Conservation (phyloP, 2,113 vertebrate species). For the Neogobius melanostomus region DNA sequence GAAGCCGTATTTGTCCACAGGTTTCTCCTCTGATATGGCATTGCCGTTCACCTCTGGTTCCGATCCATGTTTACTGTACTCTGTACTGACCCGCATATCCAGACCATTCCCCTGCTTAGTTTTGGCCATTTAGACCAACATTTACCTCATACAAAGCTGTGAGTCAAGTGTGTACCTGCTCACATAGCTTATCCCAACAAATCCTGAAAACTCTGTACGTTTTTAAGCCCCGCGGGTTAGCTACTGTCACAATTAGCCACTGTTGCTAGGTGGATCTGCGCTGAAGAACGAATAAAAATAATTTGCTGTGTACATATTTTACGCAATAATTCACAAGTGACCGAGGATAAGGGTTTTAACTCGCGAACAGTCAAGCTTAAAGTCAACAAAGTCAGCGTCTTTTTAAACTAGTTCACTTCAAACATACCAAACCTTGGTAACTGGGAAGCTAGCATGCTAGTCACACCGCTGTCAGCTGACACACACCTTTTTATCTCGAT, state of each 20-base stretch:
- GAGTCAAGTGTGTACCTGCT: not conserved
- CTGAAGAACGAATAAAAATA: constrained; percentile 12
- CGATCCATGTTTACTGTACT: constrained; percentile 71
- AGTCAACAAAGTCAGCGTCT: not conserved
- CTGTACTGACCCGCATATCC: constrained; percentile 68
- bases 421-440: not conserved
- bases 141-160: constrained; percentile 21
- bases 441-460: constrained; percentile 41
- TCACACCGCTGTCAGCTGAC: constrained; percentile 65
- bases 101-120: constrained; percentile 72
- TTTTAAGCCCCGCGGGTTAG: constrained; percentile 19
- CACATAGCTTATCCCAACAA: not conserved
- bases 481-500: constrained; percentile 18
- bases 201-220: constrained; percentile 1
- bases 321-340: not conserved
- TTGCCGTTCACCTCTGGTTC: constrained; percentile 79
- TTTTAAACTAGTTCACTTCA: not conserved
- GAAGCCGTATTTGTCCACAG: constrained; percentile 92
- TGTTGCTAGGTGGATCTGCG: constrained; percentile 18
- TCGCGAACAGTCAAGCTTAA: not conserved
- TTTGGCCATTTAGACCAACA: constrained; percentile 67
- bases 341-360: not conserved
- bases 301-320: not conserved
- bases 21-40: constrained; percentile 67
- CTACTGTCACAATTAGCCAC: constrained; percentile 9